Conservation (phyloP, 2,888 invertebrate species). For the Ischnura elegans region DNA sequence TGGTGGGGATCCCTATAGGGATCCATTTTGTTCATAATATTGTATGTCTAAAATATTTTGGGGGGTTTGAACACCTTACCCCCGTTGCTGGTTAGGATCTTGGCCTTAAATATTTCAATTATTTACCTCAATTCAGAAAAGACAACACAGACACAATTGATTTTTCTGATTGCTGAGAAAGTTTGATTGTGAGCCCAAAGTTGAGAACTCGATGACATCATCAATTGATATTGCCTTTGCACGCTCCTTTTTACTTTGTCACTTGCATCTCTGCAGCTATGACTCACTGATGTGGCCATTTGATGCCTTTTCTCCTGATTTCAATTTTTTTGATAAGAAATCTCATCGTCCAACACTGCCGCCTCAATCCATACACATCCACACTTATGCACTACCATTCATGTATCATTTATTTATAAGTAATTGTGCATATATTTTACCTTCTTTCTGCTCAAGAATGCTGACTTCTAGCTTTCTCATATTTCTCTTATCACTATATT, state of each 20-base stretch:
- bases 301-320: not conserved
- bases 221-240: not conserved
- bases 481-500: not conserved
- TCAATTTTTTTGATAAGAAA: not conserved
- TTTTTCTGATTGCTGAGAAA: not conserved
- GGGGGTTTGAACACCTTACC: too few species aligned
- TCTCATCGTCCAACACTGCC: not conserved
- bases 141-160: not conserved
- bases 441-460: not conserved
- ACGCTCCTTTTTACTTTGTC: not conserved
- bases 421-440: not conserved
- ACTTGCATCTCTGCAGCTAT: not conserved
- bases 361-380: not conserved
- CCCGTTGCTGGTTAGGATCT: too few species aligned
- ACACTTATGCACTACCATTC: too few species aligned
- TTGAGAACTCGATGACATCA: not conserved
- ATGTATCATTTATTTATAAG: not conserved
- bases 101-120: not conserved
- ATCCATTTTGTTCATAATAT: too few species aligned
- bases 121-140: not conserved
- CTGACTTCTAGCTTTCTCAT: not conserved
- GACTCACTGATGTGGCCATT: not conserved
- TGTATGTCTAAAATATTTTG: too few species aligned
- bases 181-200: not conserved
- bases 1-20: too few species aligned